A percentile compares a stretch with the other conserved stretches of the same genome.
phyloP scores from a whole-genome alignment of 2,888 invertebrate genomes.

The Anarsia innoxiella region DNA sequence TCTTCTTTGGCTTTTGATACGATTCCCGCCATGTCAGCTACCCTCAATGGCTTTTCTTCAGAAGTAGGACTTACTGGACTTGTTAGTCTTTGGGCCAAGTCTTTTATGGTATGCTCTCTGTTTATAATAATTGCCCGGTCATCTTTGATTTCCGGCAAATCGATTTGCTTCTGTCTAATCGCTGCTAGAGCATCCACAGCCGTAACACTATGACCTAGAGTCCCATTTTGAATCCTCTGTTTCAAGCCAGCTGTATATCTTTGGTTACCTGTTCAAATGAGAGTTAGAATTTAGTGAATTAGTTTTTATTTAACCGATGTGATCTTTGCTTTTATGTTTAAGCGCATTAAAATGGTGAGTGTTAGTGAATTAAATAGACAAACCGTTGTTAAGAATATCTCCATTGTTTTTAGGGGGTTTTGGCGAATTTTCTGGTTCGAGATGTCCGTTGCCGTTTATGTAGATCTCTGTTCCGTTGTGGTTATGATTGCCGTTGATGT shows the following conservation, averaged over 20 bases:
- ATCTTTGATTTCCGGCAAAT: conserved; percentile 74
- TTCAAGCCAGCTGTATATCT: conserved; percentile 74
- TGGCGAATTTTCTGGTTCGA: conserved; percentile 28
- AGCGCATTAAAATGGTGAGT: too few relatives aligned
- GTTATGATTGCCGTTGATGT: conserved; percentile 10
- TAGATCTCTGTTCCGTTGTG: conserved; percentile 19
- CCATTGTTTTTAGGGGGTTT: conserved; percentile 39
- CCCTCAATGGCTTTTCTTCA: conserved; percentile 79
- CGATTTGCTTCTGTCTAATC: conserved; percentile 72
- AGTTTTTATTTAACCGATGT: conserved; percentile 1
- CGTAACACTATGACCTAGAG: conserved; percentile 68
- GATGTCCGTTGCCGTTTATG: conserved; percentile 36
- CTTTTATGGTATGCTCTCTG: conserved; percentile 90
- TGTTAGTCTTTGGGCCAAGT: conserved; percentile 88
- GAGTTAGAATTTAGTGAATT: neutral
- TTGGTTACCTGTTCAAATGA: conserved; percentile 62
- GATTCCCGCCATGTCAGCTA: conserved; percentile 91
- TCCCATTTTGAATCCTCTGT: conserved; percentile 77
- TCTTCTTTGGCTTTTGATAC: conserved; percentile 96
- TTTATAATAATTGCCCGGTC: conserved; percentile 81
- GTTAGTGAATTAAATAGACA: conserved; percentile 27
- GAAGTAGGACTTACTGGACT: conserved; percentile 76
- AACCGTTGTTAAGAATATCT: conserved; percentile 63
- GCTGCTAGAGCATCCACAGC: conserved; percentile 53
- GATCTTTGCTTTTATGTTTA: too few relatives aligned